phyloP scores from a whole-genome alignment of 2,113 vertebrate species.

The Charina bottae region DNA sequence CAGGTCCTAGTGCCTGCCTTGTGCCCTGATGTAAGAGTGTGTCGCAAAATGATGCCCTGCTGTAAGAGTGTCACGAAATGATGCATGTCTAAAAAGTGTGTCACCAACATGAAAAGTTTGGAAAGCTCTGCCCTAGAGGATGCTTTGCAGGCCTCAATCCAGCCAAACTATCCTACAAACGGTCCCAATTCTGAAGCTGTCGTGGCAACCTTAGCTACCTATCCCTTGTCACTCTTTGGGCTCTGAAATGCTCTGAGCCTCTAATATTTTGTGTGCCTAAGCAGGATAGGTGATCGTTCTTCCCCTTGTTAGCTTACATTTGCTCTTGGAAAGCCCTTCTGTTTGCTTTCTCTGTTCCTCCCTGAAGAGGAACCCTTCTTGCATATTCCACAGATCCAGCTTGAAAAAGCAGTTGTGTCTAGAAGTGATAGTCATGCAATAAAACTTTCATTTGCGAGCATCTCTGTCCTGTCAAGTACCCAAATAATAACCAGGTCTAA shows the following conservation, averaged over 20 bases:
- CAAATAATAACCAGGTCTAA: too few species aligned
- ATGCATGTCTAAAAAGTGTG: too few species aligned
- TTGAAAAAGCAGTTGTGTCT: conserved; percentile 34
- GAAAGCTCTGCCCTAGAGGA: not conserved
- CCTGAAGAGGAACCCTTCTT: conserved; percentile 21
- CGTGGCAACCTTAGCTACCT: conserved; percentile 10
- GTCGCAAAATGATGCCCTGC: too few species aligned
- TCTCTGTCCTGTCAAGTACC: not conserved
- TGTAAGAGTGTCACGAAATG: too few species aligned
- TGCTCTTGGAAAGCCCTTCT: not conserved
- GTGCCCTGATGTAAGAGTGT: too few species aligned
- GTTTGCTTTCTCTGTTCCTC: conserved; percentile 22
- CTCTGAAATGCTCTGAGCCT: conserved; percentile 48
- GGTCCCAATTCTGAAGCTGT: not conserved
- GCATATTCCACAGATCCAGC: not conserved
- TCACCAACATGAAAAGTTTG: too few species aligned
- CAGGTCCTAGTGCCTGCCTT: too few species aligned
- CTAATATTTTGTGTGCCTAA: conserved; percentile 14
- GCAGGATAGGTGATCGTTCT: conserved; percentile 35
- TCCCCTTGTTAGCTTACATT: conserved; percentile 32
- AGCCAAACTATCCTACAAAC: not conserved
- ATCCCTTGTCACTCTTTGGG: conserved; percentile 11
- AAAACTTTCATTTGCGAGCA: not conserved
- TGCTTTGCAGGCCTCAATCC: not conserved
- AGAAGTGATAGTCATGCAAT: conserved; percentile 39